Evolutionary conservation across 2,888 invertebrate genomes (phyloP).

Genomic region (Trilocha varians): DNA sequence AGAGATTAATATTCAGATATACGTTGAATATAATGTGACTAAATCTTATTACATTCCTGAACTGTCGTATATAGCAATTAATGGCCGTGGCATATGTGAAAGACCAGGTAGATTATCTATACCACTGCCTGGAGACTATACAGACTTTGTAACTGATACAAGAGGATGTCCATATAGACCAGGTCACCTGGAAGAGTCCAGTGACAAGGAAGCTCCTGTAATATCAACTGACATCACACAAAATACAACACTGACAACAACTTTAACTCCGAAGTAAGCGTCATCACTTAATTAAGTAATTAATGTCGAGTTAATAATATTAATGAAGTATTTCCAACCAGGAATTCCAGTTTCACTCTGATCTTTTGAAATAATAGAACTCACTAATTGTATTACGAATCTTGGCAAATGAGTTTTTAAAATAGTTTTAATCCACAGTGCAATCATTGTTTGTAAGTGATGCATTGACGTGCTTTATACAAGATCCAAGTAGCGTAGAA

Average conservation of each 20-base stretch:
- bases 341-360: too few species aligned
- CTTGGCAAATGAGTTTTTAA: too few species aligned
- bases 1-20: constrained; percentile 66
- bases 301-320: too few species aligned
- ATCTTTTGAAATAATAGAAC: too few species aligned
- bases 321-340: too few species aligned
- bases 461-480: too few species aligned
- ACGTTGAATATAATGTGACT: constrained; percentile 66
- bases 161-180: background rate
- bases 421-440: too few species aligned
- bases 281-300: too few species aligned
- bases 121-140: too few species aligned
- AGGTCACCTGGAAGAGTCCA: background rate
- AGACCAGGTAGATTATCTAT: background rate
- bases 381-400: too few species aligned
- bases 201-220: background rate
- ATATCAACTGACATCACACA: background rate
- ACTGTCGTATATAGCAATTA: constrained; percentile 60
- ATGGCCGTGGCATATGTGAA: constrained; percentile 69
- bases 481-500: too few species aligned
- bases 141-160: background rate
- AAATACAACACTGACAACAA: background rate
- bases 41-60: constrained; percentile 58
- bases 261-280: background rate
- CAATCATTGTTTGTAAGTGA: too few species aligned